Conservation (phyloP, 35 echinoderm and acorn worm species). For the Eucidaris tribuloides region DNA sequence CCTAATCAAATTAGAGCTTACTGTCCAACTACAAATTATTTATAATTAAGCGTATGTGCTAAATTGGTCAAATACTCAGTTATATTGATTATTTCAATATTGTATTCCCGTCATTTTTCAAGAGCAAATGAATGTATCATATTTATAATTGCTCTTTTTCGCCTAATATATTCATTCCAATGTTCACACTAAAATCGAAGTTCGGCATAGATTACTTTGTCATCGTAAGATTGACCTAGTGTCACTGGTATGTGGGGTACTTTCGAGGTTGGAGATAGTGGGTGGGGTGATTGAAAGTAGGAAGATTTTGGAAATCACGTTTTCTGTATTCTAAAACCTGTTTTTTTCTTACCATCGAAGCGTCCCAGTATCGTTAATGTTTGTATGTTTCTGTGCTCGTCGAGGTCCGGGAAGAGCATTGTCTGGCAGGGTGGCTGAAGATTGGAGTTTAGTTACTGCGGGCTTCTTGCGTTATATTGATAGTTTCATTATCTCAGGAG, state of each 20-base stretch:
- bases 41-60: no score
- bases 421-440: not conserved
- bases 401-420: not conserved
- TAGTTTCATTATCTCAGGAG: not conserved
- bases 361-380: not conserved
- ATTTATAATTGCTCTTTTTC: slow-evolving; percentile 22
- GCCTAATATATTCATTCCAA: slow-evolving; percentile 45
- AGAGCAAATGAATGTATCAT: no score
- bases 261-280: not conserved
- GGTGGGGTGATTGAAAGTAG: not conserved
- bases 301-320: not conserved
- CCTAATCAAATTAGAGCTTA: no score
- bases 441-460: not conserved
- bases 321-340: not conserved
- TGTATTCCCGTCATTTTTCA: no score
- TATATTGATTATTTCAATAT: no score
- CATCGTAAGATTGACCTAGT: no score
- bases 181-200: slow-evolving; percentile 48
- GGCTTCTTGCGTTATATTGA: not conserved
- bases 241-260: not conserved
- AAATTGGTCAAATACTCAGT: no score
- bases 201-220: slow-evolving; percentile 75
- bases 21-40: no score
- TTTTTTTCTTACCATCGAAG: not conserved
- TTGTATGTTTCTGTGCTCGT: not conserved